phyloP scores from a whole-genome alignment of 2,888 invertebrate genomes.

The Glaucopsyche alexis region DNA sequence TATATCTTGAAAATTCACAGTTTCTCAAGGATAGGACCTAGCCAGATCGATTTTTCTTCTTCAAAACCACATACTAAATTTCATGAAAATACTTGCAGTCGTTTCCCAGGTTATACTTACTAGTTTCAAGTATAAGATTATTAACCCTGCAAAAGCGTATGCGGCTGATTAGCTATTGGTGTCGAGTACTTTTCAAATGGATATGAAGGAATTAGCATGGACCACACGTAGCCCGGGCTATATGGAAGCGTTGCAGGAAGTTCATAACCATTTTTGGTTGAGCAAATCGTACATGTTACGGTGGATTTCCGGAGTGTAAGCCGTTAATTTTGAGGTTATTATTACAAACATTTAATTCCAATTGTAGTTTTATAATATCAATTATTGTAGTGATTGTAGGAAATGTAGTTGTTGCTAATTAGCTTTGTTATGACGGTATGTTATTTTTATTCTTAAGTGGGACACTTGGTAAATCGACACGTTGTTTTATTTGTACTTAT shows the following conservation, averaged over 20 bases:
- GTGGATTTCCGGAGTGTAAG: background rate
- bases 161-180: background rate
- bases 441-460: background rate
- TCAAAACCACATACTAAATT: too few relatives aligned
- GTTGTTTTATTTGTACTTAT: too few relatives aligned
- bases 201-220: constrained; percentile 19
- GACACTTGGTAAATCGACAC: too few relatives aligned
- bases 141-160: background rate
- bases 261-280: constrained; percentile 14
- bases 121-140: background rate
- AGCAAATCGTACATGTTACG: background rate
- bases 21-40: too few relatives aligned
- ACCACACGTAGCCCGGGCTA: background rate
- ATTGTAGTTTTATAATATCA: background rate
- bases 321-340: constrained; percentile 1
- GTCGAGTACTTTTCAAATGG: constrained; percentile 4
- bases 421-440: background rate
- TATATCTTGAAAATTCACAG: too few relatives aligned
- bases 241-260: constrained; percentile 16
- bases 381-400: background rate
- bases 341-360: background rate
- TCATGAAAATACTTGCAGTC: too few relatives aligned
- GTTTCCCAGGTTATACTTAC: too few relatives aligned
- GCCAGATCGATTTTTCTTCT: too few relatives aligned
- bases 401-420: background rate